phyloP scores from a whole-genome alignment of 1,140 invertebrate genomes.

The Megalopta genalis region DNA sequence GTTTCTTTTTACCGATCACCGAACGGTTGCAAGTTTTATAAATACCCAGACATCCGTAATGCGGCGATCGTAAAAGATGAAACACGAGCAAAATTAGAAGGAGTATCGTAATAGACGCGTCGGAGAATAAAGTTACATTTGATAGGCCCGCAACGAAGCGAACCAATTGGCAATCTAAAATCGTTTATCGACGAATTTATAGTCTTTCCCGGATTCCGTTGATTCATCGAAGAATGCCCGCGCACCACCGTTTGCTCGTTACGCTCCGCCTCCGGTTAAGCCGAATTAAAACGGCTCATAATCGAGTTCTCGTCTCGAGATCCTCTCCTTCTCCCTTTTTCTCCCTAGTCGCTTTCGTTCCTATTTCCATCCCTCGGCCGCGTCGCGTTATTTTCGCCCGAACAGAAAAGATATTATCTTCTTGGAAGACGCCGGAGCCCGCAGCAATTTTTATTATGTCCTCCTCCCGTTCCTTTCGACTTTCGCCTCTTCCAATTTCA shows the following conservation, averaged over 20 bases:
- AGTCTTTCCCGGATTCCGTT: conserved; percentile 41
- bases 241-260: conserved; percentile 19
- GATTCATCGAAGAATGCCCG: conserved; percentile 42
- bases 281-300: conserved; percentile 45
- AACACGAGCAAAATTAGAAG: too few species aligned
- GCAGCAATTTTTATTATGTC: conserved; percentile 50
- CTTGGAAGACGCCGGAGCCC: conserved; percentile 35
- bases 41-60: too few species aligned
- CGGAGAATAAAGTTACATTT: background rate
- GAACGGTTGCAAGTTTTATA: too few species aligned
- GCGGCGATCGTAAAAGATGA: too few species aligned
- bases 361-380: conserved; percentile 55
- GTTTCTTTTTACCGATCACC: too few species aligned
- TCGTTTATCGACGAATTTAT: conserved; percentile 55
- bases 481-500: background rate
- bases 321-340: conserved; percentile 26
- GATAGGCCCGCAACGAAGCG: background rate
- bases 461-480: background rate
- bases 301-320: conserved; percentile 41
- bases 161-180: conserved; percentile 35
- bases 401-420: conserved; percentile 58
- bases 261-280: conserved; percentile 51
- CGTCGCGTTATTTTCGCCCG: conserved; percentile 60
- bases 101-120: too few species aligned
- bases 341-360: conserved; percentile 50